These are phyloP conservation scores for Hydropotes inermis DNA, from an alignment of 2,113 vertebrate genomes.

Conservation along the genomic window DNA sequence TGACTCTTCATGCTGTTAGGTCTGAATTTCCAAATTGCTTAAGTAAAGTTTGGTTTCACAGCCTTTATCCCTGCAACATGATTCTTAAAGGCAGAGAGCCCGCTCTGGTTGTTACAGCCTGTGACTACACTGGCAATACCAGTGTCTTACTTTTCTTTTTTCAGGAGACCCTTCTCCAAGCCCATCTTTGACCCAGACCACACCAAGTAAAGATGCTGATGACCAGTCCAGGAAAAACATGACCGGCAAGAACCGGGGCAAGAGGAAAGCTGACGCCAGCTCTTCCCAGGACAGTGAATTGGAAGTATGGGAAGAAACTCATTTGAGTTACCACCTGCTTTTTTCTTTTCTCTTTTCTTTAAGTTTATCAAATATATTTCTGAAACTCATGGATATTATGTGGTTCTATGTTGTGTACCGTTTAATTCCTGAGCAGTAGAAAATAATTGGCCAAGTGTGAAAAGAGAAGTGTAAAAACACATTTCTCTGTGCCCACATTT, in stretches of 20 bases:
- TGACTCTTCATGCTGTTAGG: not conserved
- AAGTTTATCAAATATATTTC: not conserved
- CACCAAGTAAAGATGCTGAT: constrained; percentile 89
- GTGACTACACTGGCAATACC: not conserved
- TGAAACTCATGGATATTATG: constrained; percentile 4
- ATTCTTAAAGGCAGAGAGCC: not conserved
- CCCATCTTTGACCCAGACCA: constrained; percentile 79
- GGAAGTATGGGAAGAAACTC: constrained; percentile 83
- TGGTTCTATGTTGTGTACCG: not conserved
- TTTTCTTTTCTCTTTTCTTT: constrained; percentile 14
- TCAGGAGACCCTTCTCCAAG: constrained; percentile 79
- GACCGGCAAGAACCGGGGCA: constrained; percentile 92
- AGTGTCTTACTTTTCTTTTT: constrained; percentile 55
- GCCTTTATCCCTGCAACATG: not conserved
- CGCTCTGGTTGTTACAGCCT: not conserved
- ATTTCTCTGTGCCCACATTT: not conserved
- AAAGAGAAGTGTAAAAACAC: constrained; percentile 25
- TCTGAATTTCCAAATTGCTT: not conserved
- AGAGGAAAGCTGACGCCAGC: constrained; percentile 91
- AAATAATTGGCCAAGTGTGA: not conserved
- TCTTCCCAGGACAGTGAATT: constrained; percentile 91
- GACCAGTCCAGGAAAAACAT: constrained; percentile 91
- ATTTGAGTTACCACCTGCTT: not conserved
- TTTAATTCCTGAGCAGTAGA: not conserved
- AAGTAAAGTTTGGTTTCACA: not conserved